Evolutionary conservation across 2,113 vertebrate genomes (phyloP).

Genomic region (Otis tarda): DNA sequence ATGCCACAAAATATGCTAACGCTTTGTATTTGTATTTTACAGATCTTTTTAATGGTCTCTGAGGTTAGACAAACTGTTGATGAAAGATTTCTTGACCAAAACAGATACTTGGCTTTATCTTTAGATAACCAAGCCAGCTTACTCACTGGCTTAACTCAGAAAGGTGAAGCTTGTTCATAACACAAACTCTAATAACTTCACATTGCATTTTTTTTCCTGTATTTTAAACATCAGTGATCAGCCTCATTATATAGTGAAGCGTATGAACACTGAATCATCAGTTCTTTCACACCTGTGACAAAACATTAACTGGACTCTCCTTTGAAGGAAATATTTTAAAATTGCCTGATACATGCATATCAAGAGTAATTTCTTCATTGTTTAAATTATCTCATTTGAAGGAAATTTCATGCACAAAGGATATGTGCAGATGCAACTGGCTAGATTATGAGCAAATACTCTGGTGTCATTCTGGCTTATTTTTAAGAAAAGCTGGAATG

Average conservation of each 20-base stretch:
- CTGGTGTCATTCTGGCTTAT: constrained; percentile 24
- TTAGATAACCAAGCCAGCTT: background rate
- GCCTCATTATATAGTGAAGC: background rate
- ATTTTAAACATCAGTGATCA: background rate
- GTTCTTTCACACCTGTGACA: background rate
- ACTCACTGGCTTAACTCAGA: background rate
- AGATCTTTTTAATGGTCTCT: constrained; percentile 30
- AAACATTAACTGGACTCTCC: background rate
- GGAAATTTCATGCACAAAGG: constrained; percentile 33
- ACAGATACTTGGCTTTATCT: background rate
- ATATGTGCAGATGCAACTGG: background rate
- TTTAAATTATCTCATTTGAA: constrained; percentile 41
- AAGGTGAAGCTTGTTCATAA: background rate
- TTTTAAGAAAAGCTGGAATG: constrained; percentile 53
- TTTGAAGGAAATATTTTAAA: background rate
- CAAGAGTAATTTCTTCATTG: constrained; percentile 12
- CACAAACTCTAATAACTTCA: background rate
- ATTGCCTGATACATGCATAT: background rate
- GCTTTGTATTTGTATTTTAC: background rate
- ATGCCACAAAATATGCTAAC: background rate
- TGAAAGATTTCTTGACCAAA: constrained; percentile 29
- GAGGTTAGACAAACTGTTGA: background rate
- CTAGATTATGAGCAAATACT: constrained; percentile 45
- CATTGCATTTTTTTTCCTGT: background rate
- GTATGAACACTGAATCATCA: background rate